Base-by-base conservation (phyloP, 2,797 vertebrate genomes). In the Euthynnus affinis region DNA sequence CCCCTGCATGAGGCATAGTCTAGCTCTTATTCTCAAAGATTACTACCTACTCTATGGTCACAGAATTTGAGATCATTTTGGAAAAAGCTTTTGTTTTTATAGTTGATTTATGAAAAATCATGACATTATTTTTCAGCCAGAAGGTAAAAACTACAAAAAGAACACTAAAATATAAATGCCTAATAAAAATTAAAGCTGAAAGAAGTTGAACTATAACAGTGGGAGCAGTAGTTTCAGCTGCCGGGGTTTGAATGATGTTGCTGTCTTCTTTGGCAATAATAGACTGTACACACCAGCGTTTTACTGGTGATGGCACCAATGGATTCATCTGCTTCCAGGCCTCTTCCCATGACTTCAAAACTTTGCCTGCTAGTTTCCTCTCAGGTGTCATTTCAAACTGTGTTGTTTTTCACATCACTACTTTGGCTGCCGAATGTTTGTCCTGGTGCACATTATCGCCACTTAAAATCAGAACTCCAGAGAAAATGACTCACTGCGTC, bases 161-260 rank as follows among this genome's bases (percentile, higher is more conserved):
- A 46, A 9, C 18, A 46, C 8, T 12, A 29, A 44, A 67, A 14
- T n/a, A 15, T 34, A 13, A 23, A 8, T 34, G 71, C 7, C 2
- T 15, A 8, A 49, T 2, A 46, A 53, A 29, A 66, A 14, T 17
- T 32, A 18, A 44, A 67, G 37, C 37, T 37, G 29, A 32, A 5
- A 32, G 29, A 32, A 32, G 29, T 32, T 32, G 29, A 32, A 6
- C 6, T 32, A 5, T 32, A 32, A 32, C 29, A 37, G 8, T 3
- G 37, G 37, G 37, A 75, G 13, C 25, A 46, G 12, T 56, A 49
- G 13, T 75, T 66, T 74, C 5, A 29, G n/a, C 7, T n/a, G 20
- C 55, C 58, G 18, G 27, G 6, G 42, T 58, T 20, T 7, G 1
- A 74, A 51, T 29, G 40, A 32, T 52, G 40, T 18, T 23, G 25